Base-by-base conservation (phyloP, 1,140 invertebrate species). In the Papilio helenus region DNA sequence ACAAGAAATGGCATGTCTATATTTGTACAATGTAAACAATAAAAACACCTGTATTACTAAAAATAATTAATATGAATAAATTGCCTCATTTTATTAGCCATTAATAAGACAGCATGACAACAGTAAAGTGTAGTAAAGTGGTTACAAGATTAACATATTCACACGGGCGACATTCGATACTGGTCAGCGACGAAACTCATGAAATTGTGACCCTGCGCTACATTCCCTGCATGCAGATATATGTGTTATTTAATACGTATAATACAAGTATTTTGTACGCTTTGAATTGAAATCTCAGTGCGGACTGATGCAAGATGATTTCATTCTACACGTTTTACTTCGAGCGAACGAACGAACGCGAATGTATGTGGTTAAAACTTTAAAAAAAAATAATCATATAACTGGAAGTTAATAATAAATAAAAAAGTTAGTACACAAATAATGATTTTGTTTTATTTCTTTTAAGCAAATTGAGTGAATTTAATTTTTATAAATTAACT, bases 171-270 rank as follows among this genome's bases (percentile, higher is more conserved):
- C 44, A 80, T 18, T 39, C 42, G 58, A 76, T 76, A 76, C 39
- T 46, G 29, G 65, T 39, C 44, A 26, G n/a, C 80, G 49, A 78
- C 76, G 61, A 58, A 72, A 79, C 58, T 49, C 79, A 71, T 76
- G 79, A 82, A 84, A 80, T 83, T 55, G 78, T 80, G 82, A 82
- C 86, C 86, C 85, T 85, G 86, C 79, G 80, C 86, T 81, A 83
- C 74, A 83, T 85, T 81, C 73, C 77, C 72, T 81, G 76, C 78
- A 81, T 83, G 76, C 76, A 77, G 34, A 34, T 77, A 65, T 77
- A 77, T 79, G 46, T 79, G 72, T 79, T 73, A 79, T 76, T 80
- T 73, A 77, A 71, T 61, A 79, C 23, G 55, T 44, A 78, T 79
- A 44, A 80, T 82, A 80, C 74, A 12, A 49, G 77, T 79, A 79